These are phyloP conservation scores for Chlorops oryzae DNA, from an alignment of 1,140 invertebrate species.

Conservation along the genomic window DNA sequence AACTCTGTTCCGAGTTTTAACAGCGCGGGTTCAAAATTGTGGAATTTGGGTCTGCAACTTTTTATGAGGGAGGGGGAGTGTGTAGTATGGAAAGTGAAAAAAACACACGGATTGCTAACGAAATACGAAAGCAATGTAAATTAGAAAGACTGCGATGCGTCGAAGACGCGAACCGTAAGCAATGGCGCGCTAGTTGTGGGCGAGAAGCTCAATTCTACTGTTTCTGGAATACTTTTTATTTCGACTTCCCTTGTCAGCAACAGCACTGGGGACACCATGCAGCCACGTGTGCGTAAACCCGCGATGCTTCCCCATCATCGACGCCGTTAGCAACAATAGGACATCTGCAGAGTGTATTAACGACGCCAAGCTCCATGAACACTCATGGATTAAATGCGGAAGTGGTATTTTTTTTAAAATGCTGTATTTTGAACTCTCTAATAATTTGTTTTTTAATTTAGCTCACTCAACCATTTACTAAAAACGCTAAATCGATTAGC, in stretches of 20 bases:
- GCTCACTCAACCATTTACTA: too few relatives aligned
- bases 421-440: not conserved
- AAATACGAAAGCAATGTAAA: conserved; percentile 56
- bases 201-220: conserved; percentile 86
- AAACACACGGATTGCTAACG: conserved; percentile 54
- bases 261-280: conserved; percentile 61
- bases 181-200: conserved; percentile 81
- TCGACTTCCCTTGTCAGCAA: conserved; percentile 75
- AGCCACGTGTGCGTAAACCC: conserved; percentile 23
- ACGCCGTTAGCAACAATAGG: not conserved
- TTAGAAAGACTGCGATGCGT: conserved; percentile 60
- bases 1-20: too few relatives aligned
- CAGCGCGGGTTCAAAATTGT: too few relatives aligned
- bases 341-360: not conserved
- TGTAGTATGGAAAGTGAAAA: conserved; percentile 62
- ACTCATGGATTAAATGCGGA: not conserved
- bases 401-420: not conserved
- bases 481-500: too few relatives aligned
- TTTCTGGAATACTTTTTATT: conserved; percentile 92
- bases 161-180: conserved; percentile 70
- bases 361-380: not conserved
- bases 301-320: not conserved
- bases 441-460: too few relatives aligned
- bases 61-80: conserved; percentile 58
- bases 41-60: too few relatives aligned